Percentiles rank a stretch among this genome's conserved stretches.
Evolutionary conservation across 2,113 vertebrate species (phyloP).

Genomic region (Aplodontia rufa): DNA sequence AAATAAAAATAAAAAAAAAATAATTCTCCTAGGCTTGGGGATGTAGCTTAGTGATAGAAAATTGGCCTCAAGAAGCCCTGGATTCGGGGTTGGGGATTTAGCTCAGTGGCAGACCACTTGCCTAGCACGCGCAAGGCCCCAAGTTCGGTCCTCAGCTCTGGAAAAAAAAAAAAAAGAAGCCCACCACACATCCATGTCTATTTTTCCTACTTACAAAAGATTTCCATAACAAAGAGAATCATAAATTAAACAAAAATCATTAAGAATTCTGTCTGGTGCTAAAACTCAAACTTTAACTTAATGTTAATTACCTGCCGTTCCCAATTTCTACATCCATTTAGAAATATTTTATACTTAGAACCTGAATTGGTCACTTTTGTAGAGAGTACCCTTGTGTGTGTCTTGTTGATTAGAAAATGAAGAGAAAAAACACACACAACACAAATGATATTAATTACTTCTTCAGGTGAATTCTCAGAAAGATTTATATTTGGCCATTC

Average conservation of each 20-base stretch:
- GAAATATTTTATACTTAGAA: neutral
- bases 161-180: neutral
- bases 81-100: too few species aligned
- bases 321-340: neutral
- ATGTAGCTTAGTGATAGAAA: too few species aligned
- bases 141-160: neutral
- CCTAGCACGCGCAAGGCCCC: too few species aligned
- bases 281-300: constrained; percentile 39
- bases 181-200: neutral
- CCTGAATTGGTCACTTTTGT: neutral
- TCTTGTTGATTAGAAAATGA: constrained; percentile 20
- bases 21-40: neutral
- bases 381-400: neutral
- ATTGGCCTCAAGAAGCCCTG: too few species aligned
- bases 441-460: neutral
- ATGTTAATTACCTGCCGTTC: neutral
- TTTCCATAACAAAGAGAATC: neutral
- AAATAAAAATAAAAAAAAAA: constrained; percentile 27
- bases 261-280: neutral
- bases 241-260: constrained; percentile 16
- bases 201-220: constrained; percentile 36
- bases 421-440: neutral
- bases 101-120: too few species aligned
- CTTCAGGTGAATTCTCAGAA: constrained; percentile 31
- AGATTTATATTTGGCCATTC: neutral